Evolutionary conservation across 2,888 invertebrate species (phyloP), one percentile per base, ranked within the genome.

Genomic region (Oscheius sp.): DNA sequence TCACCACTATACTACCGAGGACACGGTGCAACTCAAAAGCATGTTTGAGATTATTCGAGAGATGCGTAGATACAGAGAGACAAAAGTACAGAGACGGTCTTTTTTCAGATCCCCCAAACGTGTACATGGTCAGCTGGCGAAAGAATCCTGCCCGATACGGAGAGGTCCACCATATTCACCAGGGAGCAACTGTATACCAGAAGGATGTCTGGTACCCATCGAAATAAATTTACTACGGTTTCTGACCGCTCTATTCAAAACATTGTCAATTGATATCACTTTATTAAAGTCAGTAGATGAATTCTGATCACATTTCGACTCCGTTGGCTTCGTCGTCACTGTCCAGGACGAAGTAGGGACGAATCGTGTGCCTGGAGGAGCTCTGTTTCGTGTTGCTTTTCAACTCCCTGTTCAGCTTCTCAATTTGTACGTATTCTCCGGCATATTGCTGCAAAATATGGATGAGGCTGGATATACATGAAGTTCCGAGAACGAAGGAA

Each of bases 1-100:
- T 70, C 60, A 70, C 58, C 70, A 70, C 70, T 70, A 60, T 60
- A 70, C 70, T 60, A 59, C 59, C 70, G 60, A 60, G 70, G 59
- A 68, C 42, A 42, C 21, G 21, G 21, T 21, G 21, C 21, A 21
- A 21, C 21, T 21, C 21, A 21, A 21, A 21, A 21, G 21, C 21
- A 21, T 21, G 21, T 21, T 21, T 0, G 21, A 21, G 21, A 21
- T 21, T 21, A 21, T 21, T 21, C 21, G 21, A 21, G 21, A 21
- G 21, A 21, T 21, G 21, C 21, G 21, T 21, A 21, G 21, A 21
- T 21, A 21, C 21, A 21, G 21, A 21, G 21, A 21, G 21, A 21
- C 21, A 21, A 21, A 21, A 21, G 0, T 21, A 21, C 21, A 21
- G 21, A 21, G 21, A 21, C 21, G 21, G 21, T 21, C 21, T 21